Evolutionary conservation across 2,888 invertebrate species (phyloP), one percentile per base, ranked within the genome.

Genomic region (Xiphydria camelus): DNA sequence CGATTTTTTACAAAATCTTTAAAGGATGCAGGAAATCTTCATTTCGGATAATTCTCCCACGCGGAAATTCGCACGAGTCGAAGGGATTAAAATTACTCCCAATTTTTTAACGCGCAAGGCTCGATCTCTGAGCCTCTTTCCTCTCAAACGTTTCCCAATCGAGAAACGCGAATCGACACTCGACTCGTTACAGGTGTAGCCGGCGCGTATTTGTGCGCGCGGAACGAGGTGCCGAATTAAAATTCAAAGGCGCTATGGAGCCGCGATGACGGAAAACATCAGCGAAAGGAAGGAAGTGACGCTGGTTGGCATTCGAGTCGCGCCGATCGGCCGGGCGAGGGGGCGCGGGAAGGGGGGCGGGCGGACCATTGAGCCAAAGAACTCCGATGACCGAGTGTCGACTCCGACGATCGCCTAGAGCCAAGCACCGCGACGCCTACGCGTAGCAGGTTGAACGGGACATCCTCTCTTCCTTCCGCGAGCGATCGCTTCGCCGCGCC

Each of bases 231-330:
- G n/a, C n/a, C n/a, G n/a, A 43, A 73, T 74, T 74, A 59, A 68
- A 63, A 74, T 74, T 74, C 73, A 70, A 39, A 43, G 54, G 48
- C 54, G 56, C 29, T n/a, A n/a, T n/a, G n/a, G n/a, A n/a, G n/a
- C n/a, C n/a, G n/a, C 51, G 55, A 55, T 59, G 61, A 59, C 62
- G 64, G 62, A 62, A 57, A 62, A 61, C 58, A 61, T 59, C 36
- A 66, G 61, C 62, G 55, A 60, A 64, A 72, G 73, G 73, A 74
- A 74, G 74, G 73, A 74, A 74, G 73, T 70, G 64, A 52, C 55
- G 54, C 54, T 66, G 56, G 65, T 74, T 73, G 61, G 64, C 68
- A 74, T 74, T 68, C 74, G 63, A 61, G 65, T 57, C 58, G 55
- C 57, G 42, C 43, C 51, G 52, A 57, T 50, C 50, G 52, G 47